Evolutionary conservation across 2,888 invertebrate species (phyloP).

Genomic region (Ophion ellenae): DNA sequence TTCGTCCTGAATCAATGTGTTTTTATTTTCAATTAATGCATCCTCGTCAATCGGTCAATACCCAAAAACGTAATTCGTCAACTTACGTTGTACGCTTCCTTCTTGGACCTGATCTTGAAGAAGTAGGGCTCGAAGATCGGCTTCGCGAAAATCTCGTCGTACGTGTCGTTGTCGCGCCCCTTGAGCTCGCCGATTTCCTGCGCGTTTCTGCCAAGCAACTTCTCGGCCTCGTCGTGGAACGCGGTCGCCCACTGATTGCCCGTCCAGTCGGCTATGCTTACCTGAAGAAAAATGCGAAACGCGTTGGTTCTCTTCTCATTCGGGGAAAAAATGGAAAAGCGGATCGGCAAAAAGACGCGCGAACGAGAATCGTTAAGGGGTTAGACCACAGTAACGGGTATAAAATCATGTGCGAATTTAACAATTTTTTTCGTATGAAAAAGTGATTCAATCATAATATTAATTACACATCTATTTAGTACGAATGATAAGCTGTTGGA

Average conservation of each 20-base stretch:
- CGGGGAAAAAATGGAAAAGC: constrained; percentile 3
- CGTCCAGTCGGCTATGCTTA: constrained; percentile 94
- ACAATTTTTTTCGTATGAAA: too few relatives aligned
- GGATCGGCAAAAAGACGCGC: background rate
- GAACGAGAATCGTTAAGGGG: background rate
- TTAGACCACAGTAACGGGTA: too few relatives aligned
- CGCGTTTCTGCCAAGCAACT: constrained; percentile 89
- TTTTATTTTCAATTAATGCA: background rate
- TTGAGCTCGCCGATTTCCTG: constrained; percentile 92
- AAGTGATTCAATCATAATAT: too few relatives aligned
- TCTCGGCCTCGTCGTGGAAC: constrained; percentile 94
- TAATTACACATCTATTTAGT: too few relatives aligned
- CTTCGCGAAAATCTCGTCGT: constrained; percentile 88
- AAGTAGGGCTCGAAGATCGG: constrained; percentile 92
- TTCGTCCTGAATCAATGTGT: constrained; percentile 89
- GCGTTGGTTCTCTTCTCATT: too few relatives aligned
- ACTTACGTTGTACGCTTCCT: constrained; percentile 96
- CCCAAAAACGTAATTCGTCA: background rate
- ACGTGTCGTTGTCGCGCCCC: constrained; percentile 88
- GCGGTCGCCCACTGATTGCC: constrained; percentile 96
- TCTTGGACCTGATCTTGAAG: constrained; percentile 94
- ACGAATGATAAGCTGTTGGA: too few relatives aligned
- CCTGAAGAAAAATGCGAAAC: constrained; percentile 84
- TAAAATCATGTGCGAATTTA: too few relatives aligned
- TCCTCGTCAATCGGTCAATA: background rate